phyloP scores from a whole-genome alignment of 2,113 vertebrate genomes.

The Cyanocitta stelleri region DNA sequence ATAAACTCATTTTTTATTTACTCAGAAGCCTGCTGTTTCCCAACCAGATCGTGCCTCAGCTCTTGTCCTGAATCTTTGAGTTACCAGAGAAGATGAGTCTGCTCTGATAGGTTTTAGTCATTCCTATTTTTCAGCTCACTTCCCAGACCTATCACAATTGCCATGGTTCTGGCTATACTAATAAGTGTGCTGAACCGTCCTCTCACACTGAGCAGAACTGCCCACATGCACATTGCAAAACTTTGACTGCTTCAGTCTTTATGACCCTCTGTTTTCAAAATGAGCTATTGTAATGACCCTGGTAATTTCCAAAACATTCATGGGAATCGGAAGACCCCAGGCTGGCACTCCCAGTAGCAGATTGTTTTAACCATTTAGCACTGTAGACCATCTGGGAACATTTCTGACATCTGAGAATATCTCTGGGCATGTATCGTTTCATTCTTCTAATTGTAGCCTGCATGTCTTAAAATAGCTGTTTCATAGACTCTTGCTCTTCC shows the following conservation, averaged over 20 bases:
- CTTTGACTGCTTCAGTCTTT: not conserved
- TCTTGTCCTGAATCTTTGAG: not conserved
- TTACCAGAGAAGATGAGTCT: not conserved
- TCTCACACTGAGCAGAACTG: not conserved
- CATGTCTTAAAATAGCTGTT: not conserved
- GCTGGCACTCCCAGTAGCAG: not conserved
- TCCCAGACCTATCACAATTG: not conserved
- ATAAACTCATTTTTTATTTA: not conserved
- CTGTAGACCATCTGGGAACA: not conserved
- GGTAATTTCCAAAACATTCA: not conserved
- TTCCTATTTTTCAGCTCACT: not conserved
- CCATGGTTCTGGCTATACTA: not conserved
- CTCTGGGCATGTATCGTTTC: not conserved
- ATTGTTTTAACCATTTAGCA: not conserved
- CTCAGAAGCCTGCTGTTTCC: not conserved
- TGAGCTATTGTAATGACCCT: not conserved
- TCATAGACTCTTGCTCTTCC: not conserved
- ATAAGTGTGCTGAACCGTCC: not conserved
- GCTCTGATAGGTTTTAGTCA: not conserved
- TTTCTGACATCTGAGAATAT: not conserved
- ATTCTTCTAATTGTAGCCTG: not conserved
- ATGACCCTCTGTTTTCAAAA: not conserved
- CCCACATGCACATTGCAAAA: not conserved
- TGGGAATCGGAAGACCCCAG: not conserved
- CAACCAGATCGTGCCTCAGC: fast-evolving